These are phyloP conservation scores for Sweltsa coloradensis DNA, from an alignment of 1,140 invertebrate genomes.

Conservation along the genomic window DNA sequence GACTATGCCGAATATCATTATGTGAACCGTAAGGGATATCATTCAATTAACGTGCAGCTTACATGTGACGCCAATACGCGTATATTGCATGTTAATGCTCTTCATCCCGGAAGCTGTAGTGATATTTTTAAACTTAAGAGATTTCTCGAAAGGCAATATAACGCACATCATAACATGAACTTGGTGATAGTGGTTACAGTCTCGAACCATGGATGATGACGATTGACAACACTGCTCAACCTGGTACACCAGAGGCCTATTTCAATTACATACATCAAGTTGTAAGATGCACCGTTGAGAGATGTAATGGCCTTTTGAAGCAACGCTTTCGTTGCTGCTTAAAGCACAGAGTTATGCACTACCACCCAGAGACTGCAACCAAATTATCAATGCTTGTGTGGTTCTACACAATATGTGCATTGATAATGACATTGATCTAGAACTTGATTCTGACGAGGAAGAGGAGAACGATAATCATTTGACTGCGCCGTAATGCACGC, in stretches of 20 bases:
- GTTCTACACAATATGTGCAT: conserved; percentile 23
- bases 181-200: background rate
- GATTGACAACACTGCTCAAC: background rate
- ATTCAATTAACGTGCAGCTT: conserved; percentile 13
- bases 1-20: conserved; percentile 5
- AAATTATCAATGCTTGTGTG: conserved; percentile 29
- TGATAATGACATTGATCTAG: too few species aligned
- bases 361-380: conserved; percentile 24
- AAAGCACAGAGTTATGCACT: conserved; percentile 25
- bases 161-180: too few species aligned
- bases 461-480: too few species aligned
- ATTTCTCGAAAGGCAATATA: too few species aligned
- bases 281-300: conserved; percentile 15
- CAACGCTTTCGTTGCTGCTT: conserved; percentile 26
- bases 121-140: too few species aligned
- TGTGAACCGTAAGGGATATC: conserved; percentile 10
- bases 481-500: too few species aligned
- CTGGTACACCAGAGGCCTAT: background rate
- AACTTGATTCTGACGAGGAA: too few species aligned
- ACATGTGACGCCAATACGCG: too few species aligned
- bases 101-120: too few species aligned
- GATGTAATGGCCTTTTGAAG: conserved; percentile 27
- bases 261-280: background rate
- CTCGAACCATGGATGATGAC: background rate
- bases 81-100: too few species aligned